Evolutionary conservation across 2,797 vertebrate species (phyloP), one percentile per base, ranked within the genome.

Genomic region (Amniataba percoides): DNA sequence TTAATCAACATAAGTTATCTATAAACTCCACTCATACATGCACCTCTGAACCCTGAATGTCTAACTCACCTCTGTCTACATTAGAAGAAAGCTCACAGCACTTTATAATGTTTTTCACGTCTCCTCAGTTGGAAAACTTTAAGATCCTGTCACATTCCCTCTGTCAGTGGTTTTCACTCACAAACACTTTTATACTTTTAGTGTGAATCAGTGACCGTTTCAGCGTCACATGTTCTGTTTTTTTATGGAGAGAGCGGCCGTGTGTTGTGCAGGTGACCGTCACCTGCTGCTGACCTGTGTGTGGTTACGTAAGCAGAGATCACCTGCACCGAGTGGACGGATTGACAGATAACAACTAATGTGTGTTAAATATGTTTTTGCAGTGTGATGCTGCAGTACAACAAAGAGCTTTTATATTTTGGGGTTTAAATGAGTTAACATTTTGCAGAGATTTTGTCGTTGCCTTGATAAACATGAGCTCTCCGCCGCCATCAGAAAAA

Each of bases 111-210:
- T 7, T 3, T 21, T 42, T 68, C 39, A 56, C 15, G 14, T 58
- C 27, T 59, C 6, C 43, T 71, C 21, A 5, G 19, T 14, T n/a
- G 5, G 16, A 62, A 12, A 45, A 18, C 1, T 62, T 12, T 46
- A 0, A 19, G 19, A 14, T 52, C n/a, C 5, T 10, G 15, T 31
- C 58, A 21, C 39, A 1, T 14, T 36, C 7, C 36, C 27, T 45
- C 23, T 31, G 52, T 21, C 34, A 4, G 4, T 18, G 27, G 5
- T 66, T 15, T 25, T 53, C 8, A 34, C 25, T 14, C 5, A 4
- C n/a, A 21, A 72, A 56, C 56, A 7, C 10, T 34, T 84, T 74
- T 59, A 71, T 36, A 74, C 64, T 23, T 71, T 46, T 23, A 59
- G 25, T 59, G 71, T 3, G 3, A 18, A 5, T 16, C 14, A 25